phyloP scores from a whole-genome alignment of 2,797 vertebrate genomes.

The Acridotheres tristis region DNA sequence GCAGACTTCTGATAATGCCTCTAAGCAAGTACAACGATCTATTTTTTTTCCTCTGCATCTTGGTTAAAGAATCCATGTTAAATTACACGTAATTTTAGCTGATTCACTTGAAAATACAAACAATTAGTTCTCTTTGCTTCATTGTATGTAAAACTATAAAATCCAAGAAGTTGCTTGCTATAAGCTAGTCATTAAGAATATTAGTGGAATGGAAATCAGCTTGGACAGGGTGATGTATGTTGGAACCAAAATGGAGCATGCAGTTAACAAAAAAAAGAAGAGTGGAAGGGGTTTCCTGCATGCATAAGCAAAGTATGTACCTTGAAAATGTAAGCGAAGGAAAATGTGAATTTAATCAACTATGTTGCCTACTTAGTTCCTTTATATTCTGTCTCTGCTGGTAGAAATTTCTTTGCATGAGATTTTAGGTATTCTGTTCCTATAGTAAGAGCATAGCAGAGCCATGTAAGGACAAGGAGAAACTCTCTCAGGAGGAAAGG shows the following conservation, averaged over 20 bases:
- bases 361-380: background rate
- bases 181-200: background rate
- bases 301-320: background rate
- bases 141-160: background rate
- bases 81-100: background rate
- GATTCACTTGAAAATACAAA: background rate
- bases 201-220: background rate
- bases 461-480: slow-evolving; percentile 66
- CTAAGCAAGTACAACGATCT: background rate
- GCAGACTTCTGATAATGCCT: background rate
- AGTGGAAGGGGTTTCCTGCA: background rate
- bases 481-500: slow-evolving; percentile 46
- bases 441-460: slow-evolving; percentile 41
- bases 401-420: slow-evolving; percentile 55
- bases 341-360: background rate
- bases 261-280: background rate
- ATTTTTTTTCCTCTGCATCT: background rate
- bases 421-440: slow-evolving; percentile 65
- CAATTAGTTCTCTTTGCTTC: background rate
- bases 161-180: background rate
- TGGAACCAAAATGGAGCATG: background rate
- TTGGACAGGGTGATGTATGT: background rate
- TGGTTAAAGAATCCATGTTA: background rate
- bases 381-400: slow-evolving; percentile 40
- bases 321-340: background rate